Evolutionary conservation across 2,888 invertebrate genomes (phyloP).

Genomic region (Lasioglossum marginatum): DNA sequence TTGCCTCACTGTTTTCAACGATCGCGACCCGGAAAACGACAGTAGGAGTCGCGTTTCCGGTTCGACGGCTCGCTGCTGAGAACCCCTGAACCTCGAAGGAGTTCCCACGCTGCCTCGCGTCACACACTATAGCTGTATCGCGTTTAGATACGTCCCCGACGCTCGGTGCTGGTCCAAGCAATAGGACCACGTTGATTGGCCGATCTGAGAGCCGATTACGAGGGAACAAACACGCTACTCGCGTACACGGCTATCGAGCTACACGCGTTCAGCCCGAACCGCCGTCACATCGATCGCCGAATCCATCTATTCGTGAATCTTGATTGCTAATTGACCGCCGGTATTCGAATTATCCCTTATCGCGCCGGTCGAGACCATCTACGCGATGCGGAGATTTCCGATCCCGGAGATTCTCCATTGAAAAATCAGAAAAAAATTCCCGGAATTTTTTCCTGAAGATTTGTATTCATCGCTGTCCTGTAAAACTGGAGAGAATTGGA

Average conservation of each 20-base stretch:
- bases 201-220: conserved; percentile 68
- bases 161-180: conserved; percentile 53
- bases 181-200: conserved; percentile 70
- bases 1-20: not conserved
- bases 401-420: not conserved
- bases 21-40: not conserved
- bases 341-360: conserved; percentile 3
- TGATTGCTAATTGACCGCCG: conserved; percentile 13
- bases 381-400: not conserved
- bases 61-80: conserved; percentile 60
- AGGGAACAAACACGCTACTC: conserved; percentile 32
- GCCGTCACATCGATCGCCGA: conserved; percentile 15
- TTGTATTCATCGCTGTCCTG: not conserved
- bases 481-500: not conserved
- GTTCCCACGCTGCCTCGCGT: conserved; percentile 79
- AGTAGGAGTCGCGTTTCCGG: conserved; percentile 39
- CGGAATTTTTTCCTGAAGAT: not conserved
- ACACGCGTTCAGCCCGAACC: conserved; percentile 10
- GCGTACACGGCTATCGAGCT: conserved; percentile 19
- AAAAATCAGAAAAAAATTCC: not conserved
- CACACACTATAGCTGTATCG: conserved; percentile 70
- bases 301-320: conserved; percentile 22
- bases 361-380: not conserved
- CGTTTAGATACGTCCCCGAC: conserved; percentile 69
- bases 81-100: conserved; percentile 72